Conservation (phyloP, 2,888 invertebrate species). For the Pristionchus japonicus region DNA sequence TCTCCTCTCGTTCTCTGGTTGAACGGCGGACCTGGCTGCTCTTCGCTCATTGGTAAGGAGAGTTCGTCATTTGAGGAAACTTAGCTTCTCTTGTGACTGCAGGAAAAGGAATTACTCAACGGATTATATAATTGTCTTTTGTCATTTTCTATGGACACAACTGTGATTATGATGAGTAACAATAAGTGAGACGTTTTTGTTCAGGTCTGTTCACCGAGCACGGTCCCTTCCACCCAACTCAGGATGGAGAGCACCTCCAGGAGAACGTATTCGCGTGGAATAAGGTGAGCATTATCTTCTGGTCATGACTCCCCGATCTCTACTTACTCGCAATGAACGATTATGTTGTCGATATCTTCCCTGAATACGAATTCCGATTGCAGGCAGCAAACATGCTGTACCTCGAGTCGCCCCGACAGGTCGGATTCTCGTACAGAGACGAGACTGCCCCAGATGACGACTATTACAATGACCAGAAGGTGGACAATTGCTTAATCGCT, state of each 20-base stretch:
- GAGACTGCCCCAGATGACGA: slow-evolving; percentile 58
- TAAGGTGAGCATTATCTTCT: too few species aligned
- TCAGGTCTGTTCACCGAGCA: slow-evolving; percentile 76
- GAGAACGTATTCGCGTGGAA: slow-evolving; percentile 73
- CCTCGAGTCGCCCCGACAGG: slow-evolving; percentile 78
- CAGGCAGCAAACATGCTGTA: slow-evolving; percentile 77
- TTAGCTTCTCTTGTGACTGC: too few species aligned
- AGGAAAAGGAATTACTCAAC: not conserved
- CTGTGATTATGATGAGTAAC: too few species aligned
- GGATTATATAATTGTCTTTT: not conserved
- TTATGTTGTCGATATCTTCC: too few species aligned
- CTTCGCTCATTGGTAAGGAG: slow-evolving; percentile 72
- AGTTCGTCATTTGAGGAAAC: not conserved
- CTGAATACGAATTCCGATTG: too few species aligned
- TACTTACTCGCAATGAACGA: too few species aligned
- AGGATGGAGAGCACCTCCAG: slow-evolving; percentile 59
- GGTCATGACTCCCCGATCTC: too few species aligned
- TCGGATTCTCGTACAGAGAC: slow-evolving; percentile 77
- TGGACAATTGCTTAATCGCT: too few species aligned
- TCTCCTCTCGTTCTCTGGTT: slow-evolving; percentile 76
- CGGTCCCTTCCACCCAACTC: slow-evolving; percentile 75
- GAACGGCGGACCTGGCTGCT: slow-evolving; percentile 78
- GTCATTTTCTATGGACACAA: too few species aligned
- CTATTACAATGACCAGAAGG: slow-evolving; percentile 64
- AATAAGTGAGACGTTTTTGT: too few species aligned